phyloP scores from a whole-genome alignment of 2,888 invertebrate genomes.

The Tridacna gigas region DNA sequence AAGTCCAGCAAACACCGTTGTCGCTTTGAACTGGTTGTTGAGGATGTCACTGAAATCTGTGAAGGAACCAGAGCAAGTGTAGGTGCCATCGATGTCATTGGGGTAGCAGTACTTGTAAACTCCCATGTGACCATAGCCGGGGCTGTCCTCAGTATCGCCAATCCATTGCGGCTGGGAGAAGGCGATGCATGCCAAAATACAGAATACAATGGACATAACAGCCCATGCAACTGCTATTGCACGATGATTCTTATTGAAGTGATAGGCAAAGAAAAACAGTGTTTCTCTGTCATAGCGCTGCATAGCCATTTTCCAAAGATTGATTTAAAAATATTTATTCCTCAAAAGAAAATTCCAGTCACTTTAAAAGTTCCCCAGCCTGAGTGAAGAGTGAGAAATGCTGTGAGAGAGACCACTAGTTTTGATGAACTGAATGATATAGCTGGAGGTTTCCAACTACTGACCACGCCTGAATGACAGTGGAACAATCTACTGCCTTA shows the following conservation, averaged over 20 bases:
- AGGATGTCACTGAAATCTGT: conserved; percentile 90
- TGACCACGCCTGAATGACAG: conserved; percentile 55
- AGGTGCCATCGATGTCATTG: conserved; percentile 42
- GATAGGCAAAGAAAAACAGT: conserved; percentile 67
- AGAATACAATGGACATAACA: conserved; percentile 98
- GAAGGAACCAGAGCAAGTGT: conserved; percentile 91
- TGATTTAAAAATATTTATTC: neutral
- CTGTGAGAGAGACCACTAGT: conserved; percentile 19
- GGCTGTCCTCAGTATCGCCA: conserved; percentile 79
- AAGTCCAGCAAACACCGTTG: conserved; percentile 94
- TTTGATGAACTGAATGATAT: conserved; percentile 29
- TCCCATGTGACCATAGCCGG: conserved; percentile 94
- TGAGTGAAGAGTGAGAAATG: neutral
- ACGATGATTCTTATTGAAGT: conserved; percentile 84
- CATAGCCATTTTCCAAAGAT: conserved; percentile 49
- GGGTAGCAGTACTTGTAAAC: conserved; percentile 92
- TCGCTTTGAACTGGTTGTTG: conserved; percentile 92
- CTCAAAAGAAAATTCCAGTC: conserved; percentile 2
- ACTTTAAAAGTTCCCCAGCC: conserved; percentile 14
- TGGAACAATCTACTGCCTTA: conserved; percentile 24
- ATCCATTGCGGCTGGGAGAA: conserved; percentile 92
- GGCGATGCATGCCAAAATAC: conserved; percentile 96
- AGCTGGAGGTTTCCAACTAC: conserved; percentile 46
- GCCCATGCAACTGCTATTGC: conserved; percentile 99
- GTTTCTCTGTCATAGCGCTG: conserved; percentile 62